These are phyloP conservation scores for Dallia pectoralis DNA, from an alignment of 2,797 vertebrate species.

Conservation along the genomic window DNA sequence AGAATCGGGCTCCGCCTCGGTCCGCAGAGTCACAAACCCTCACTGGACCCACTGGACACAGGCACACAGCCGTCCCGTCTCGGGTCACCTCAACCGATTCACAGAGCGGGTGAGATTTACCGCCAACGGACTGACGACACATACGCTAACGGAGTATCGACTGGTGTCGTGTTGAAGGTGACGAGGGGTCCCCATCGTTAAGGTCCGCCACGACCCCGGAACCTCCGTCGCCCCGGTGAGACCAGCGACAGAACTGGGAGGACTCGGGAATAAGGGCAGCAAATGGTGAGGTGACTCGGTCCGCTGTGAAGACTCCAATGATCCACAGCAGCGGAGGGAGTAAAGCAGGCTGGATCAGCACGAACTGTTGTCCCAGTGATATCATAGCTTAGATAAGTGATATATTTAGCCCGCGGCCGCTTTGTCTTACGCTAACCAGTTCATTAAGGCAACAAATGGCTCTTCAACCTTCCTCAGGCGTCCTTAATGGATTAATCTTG, in stretches of 20 bases:
- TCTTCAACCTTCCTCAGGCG: conserved; percentile 42
- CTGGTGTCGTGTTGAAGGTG: background rate
- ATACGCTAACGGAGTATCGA: background rate
- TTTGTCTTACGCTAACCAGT: conserved; percentile 62
- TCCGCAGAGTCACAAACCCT: background rate
- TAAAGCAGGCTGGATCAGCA: conserved; percentile 66
- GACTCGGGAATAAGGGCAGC: conserved; percentile 63
- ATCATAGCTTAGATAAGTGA: conserved; percentile 60
- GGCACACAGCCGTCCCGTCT: background rate
- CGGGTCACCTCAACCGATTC: background rate
- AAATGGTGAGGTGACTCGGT: conserved; percentile 57
- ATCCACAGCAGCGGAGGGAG: conserved; percentile 58
- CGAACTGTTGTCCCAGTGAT: conserved; percentile 68
- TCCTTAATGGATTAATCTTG: conserved; percentile 58
- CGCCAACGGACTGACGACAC: background rate
- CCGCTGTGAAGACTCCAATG: conserved; percentile 60
- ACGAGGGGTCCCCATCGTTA: conserved; percentile 12
- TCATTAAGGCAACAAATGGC: conserved; percentile 68
- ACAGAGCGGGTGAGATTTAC: background rate
- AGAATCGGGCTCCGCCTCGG: no score
- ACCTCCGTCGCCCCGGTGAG: conserved; percentile 52
- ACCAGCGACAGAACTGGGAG: conserved; percentile 47
- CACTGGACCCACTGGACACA: background rate
- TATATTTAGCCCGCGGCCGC: conserved; percentile 72
- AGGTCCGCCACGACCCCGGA: conserved; percentile 20